phyloP scores from a whole-genome alignment of 1,140 invertebrate genomes.

The Mesaphorura yosii region DNA sequence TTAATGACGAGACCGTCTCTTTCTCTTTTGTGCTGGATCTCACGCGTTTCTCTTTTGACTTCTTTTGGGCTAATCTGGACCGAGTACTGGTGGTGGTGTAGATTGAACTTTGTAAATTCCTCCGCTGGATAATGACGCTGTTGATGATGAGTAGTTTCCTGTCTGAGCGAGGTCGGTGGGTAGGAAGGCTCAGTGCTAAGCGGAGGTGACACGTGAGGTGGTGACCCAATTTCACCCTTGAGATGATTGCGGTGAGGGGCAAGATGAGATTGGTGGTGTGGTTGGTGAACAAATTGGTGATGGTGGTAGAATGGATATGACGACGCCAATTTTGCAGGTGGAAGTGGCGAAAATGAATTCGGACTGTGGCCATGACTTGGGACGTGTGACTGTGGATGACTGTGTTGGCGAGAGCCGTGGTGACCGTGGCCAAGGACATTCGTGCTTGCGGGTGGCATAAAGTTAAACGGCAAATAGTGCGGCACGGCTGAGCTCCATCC shows the following conservation, averaged over 20 bases:
- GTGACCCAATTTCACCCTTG: conserved; percentile 25
- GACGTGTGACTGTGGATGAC: conserved; percentile 1
- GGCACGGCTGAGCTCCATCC: no score
- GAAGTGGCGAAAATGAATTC: conserved; percentile 15
- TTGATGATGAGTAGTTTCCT: conserved; percentile 44
- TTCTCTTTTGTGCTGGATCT: no score
- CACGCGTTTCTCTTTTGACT: not conserved
- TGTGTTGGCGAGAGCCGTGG: not conserved
- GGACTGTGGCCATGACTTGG: not conserved
- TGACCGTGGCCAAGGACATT: conserved; percentile 3
- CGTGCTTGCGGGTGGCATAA: not conserved
- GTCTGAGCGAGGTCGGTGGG: conserved; percentile 25
- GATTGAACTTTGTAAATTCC: conserved; percentile 36
- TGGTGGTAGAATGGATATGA: no score
- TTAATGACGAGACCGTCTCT: no score
- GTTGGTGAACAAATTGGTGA: conserved; percentile 7
- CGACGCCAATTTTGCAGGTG: no score
- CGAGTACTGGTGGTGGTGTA: conserved; percentile 36
- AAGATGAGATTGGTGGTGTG: conserved; percentile 15
- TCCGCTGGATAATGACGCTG: conserved; percentile 39
- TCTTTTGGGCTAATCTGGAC: conserved; percentile 20
- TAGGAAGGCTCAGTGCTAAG: conserved; percentile 26
- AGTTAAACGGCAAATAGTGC: conserved; percentile 28
- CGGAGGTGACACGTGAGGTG: conserved; percentile 26
- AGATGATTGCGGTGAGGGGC: conserved; percentile 14